These are phyloP conservation scores for Cynopterus sphinx DNA, from an alignment of 2,797 vertebrate species.

Conservation along the genomic window DNA sequence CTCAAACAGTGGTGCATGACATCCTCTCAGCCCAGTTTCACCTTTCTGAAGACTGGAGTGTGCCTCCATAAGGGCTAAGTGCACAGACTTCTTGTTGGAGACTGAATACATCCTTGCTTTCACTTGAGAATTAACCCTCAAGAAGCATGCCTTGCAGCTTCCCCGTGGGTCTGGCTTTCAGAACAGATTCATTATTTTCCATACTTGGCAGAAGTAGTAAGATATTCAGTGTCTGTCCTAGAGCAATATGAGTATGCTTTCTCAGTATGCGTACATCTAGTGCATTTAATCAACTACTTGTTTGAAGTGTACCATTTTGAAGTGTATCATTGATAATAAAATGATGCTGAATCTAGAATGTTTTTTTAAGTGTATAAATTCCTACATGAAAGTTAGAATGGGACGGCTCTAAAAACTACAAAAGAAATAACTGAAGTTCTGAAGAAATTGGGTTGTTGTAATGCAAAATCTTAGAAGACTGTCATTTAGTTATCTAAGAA, in stretches of 20 bases:
- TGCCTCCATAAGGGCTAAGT: constrained; percentile 42
- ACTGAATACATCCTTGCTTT: constrained; percentile 18
- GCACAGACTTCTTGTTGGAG: constrained; percentile 39
- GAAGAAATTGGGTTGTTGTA: neutral
- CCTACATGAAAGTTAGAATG: constrained; percentile 50
- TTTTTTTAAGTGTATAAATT: constrained; percentile 62
- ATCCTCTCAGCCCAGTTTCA: constrained; percentile 53
- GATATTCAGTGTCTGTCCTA: constrained; percentile 64
- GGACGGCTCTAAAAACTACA: constrained; percentile 28
- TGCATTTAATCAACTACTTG: constrained; percentile 71
- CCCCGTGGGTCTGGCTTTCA: constrained; percentile 67
- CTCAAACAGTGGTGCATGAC: constrained; percentile 63
- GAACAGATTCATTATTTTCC: constrained; percentile 71
- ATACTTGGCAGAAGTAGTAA: constrained; percentile 64
- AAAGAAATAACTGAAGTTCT: constrained; percentile 51
- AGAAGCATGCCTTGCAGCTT: constrained; percentile 53
- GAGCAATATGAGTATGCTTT: constrained; percentile 52
- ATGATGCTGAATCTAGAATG: constrained; percentile 50
- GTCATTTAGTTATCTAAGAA: constrained; percentile 15
- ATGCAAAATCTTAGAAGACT: constrained; percentile 13
- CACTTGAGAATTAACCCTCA: constrained; percentile 72
- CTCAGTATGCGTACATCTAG: constrained; percentile 1
- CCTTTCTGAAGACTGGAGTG: constrained; percentile 56
- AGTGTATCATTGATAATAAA: constrained; percentile 70
- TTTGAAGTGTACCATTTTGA: constrained; percentile 69